Conservation (phyloP, 2,797 vertebrate genomes). For the Cryptoprocta ferox region DNA sequence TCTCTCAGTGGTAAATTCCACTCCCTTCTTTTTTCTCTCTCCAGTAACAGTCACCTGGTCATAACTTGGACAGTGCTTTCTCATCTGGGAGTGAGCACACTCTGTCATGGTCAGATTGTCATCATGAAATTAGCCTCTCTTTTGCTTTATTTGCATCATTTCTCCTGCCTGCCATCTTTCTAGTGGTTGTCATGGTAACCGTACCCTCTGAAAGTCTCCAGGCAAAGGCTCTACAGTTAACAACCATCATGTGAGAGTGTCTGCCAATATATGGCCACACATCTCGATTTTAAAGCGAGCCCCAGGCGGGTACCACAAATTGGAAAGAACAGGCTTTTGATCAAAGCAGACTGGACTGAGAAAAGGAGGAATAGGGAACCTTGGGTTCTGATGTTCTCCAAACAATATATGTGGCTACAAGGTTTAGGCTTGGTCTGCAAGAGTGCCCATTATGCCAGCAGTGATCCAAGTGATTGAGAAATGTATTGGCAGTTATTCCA, state of each 20-base stretch:
- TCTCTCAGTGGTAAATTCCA: conserved; percentile 81
- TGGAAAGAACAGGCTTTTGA: conserved; percentile 73
- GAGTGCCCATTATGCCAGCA: conserved; percentile 43
- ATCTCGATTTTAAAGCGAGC: conserved; percentile 77
- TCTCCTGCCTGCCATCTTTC: conserved; percentile 74
- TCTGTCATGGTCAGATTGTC: conserved; percentile 72
- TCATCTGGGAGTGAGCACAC: conserved; percentile 52
- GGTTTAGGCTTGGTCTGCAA: conserved; percentile 21
- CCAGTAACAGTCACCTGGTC: conserved; percentile 80
- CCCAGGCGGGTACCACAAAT: conserved; percentile 73
- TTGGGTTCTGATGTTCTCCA: conserved; percentile 25
- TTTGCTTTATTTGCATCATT: conserved; percentile 74
- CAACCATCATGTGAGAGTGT: conserved; percentile 78
- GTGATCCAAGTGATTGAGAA: conserved; percentile 49
- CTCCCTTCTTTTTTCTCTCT: conserved; percentile 73
- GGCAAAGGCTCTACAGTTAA: conserved; percentile 81
- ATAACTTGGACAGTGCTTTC: conserved; percentile 69
- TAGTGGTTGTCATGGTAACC: conserved; percentile 80
- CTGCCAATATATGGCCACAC: conserved; percentile 74
- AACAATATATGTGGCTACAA: conserved; percentile 27
- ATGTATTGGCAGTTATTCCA: conserved; percentile 35
- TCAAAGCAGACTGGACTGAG: conserved; percentile 65
- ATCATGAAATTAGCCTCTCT: conserved; percentile 72
- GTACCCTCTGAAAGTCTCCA: conserved; percentile 82
- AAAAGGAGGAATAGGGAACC: conserved; percentile 18